Evolutionary conservation across 2,888 invertebrate species (phyloP).

Genomic region (Leucania comma): DNA sequence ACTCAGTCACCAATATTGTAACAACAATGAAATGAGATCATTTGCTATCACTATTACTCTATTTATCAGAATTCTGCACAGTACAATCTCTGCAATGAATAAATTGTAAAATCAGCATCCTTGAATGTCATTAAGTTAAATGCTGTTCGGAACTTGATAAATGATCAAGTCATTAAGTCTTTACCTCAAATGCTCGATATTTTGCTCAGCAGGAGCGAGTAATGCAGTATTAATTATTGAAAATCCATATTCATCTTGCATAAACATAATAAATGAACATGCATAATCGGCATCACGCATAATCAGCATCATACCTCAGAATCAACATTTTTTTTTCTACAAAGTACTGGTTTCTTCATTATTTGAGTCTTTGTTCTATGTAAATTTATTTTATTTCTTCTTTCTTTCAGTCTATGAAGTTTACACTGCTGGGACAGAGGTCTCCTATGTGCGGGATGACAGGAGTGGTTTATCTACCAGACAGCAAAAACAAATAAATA

Average conservation of each 20-base stretch:
- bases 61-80: conserved; percentile 7
- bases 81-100: not conserved
- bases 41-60: not conserved
- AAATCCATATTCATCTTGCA: not conserved
- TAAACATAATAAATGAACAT: not conserved
- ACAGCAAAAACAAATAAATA: not conserved
- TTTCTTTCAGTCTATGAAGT: not conserved
- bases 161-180: conserved; percentile 33
- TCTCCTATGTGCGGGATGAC: not conserved
- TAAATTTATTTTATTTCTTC: no score
- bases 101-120: conserved; percentile 19
- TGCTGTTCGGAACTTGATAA: conserved; percentile 26
- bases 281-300: no score
- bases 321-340: no score
- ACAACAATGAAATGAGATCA: not conserved
- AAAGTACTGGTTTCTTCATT: no score
- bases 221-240: conserved; percentile 24
- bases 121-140: conserved; percentile 41
- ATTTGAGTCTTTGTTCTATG: no score
- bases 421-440: not conserved
- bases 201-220: conserved; percentile 1
- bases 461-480: not conserved
- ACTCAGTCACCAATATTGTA: not conserved
- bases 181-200: conserved; percentile 6
- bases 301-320: no score